Base-by-base conservation (phyloP, 1,140 invertebrate species). In the Sipha flava region DNA sequence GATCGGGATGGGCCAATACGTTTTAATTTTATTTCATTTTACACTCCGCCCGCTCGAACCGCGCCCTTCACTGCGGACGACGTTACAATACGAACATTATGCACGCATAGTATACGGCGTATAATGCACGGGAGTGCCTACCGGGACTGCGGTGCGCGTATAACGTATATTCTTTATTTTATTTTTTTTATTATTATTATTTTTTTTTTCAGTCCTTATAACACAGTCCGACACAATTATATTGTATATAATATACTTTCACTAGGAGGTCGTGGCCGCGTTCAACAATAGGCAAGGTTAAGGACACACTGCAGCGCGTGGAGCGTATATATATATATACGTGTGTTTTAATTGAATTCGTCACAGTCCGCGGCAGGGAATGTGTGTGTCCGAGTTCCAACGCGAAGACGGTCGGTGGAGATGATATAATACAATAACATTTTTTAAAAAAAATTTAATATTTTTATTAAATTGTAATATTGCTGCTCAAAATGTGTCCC, bases 271-370 rank as follows among this genome's bases (percentile, higher is more conserved):
- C 34, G 26, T 21, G 26, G 52, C 29, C 40, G 52, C 23, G 23
- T 45, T 26, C 26, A 16, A 57, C 54, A 59, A 80, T 59, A 37
- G 43, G 21, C 54, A 62, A 80, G 37, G 68, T 75, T 57, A 75
- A 73, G 68, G 45, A 79, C 57, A n/a, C 21, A 16, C 37, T 18
- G 21, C 23, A 9, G 21, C 64, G 43, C 16, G 21, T n/a, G n/a
- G n/a, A n/a, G n/a, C n/a, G n/a, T n/a, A n/a, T n/a, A n/a, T n/a
- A n/a, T n/a, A n/a, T n/a, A n/a, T n/a, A n/a, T n/a, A n/a, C n/a
- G n/a, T 16, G 43, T 23, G 26, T 52, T 34, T 62, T 75, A 75
- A 75, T 75, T 37, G 43, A 52, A 68, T 80, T 54, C 52, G 54
- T 43, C 64, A 34, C 54, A 29, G 54, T n/a, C 40, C 40, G 9